Evolutionary conservation across 2,888 invertebrate genomes (phyloP), one percentile per base, ranked within the genome.

Genomic region (Morpho helenor): DNA sequence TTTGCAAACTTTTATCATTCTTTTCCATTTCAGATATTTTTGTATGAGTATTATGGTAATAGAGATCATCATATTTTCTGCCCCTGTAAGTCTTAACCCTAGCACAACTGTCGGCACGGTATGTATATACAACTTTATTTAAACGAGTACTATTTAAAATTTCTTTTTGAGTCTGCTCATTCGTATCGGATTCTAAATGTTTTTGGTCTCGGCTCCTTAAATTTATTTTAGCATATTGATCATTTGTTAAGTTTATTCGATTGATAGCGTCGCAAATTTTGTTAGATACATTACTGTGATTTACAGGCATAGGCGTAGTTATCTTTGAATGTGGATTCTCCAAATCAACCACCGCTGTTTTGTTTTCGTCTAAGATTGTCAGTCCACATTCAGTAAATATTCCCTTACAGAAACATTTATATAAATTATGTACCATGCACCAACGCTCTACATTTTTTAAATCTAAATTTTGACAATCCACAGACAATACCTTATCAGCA

Each of bases 391-490:
- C 68, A 9, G 73, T 75, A 68, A 85, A 84, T 72, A 71, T 82
- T 2, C 92, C 91, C 65, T 91, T 91, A 72, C 94, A 95, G 74
- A 92, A 92, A 76, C 95, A 95, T 71, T 92, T 92, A 68, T 95
- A 94, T 51, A 93, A 75, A 67, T 91, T 85, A 72, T 95, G 95
- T 2, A 92, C 84, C 91, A 94, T 92, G 68, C 95, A 95, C 87
- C 91, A 94, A 0, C 92, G 92, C 61, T 92, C 91, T 49, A 94
- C 72, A 68, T 92, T 90, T 40, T 81, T 71, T 62, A 76, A 79
- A 63, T 77, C 73, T 45, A 89, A 61, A 66, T 79, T 85, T 42
- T 71, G 57, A 50, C 68, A 68, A 16, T 75, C 60, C 43, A 89
- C 62, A 53, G 74, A 72, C 48, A 84, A 65, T 7, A 68, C 52